Conservation (phyloP, 1,140 invertebrate genomes). For the Drosophila lowei region DNA sequence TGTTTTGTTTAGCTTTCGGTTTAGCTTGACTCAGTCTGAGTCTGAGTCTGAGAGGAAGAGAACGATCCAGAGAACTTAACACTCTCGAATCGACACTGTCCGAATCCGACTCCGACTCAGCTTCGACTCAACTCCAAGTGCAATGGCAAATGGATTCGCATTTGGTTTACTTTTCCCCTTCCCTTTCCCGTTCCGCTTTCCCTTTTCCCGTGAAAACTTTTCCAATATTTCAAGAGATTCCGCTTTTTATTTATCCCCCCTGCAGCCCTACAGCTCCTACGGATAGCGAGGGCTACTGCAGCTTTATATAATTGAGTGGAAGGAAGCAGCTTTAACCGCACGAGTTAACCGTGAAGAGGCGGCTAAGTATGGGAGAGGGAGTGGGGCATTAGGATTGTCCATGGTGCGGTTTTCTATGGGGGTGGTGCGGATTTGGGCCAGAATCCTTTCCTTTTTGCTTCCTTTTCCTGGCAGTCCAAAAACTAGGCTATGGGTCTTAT, state of each 20-base stretch:
- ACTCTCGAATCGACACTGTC: constrained; percentile 8
- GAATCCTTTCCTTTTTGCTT: constrained; percentile 9
- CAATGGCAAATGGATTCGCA: constrained; percentile 42
- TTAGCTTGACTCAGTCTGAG: not conserved
- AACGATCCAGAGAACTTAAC: constrained; percentile 9
- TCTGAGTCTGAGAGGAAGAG: too few relatives aligned
- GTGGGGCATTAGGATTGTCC: not conserved
- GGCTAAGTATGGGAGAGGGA: not conserved
- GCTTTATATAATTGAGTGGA: constrained; percentile 71
- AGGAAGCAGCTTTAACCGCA: constrained; percentile 69
- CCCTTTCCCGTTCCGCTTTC: not conserved
- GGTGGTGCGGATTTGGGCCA: constrained; percentile 1
- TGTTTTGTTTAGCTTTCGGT: constrained; percentile 29
- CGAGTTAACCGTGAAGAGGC: constrained; percentile 59
- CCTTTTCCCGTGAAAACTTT: constrained; percentile 50
- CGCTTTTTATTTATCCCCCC: constrained; percentile 50
- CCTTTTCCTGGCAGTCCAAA: constrained; percentile 2
- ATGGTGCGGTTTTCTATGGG: constrained; percentile 12
- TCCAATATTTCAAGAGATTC: constrained; percentile 66
- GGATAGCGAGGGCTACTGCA: constrained; percentile 22
- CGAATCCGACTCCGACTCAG: constrained; percentile 23
- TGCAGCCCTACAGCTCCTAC: not conserved
- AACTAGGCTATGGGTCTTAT: not conserved
- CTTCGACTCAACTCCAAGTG: constrained; percentile 19
- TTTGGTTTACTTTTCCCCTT: constrained; percentile 17